phyloP scores from a whole-genome alignment of 2,888 invertebrate genomes.

The Dryococelus australis region DNA sequence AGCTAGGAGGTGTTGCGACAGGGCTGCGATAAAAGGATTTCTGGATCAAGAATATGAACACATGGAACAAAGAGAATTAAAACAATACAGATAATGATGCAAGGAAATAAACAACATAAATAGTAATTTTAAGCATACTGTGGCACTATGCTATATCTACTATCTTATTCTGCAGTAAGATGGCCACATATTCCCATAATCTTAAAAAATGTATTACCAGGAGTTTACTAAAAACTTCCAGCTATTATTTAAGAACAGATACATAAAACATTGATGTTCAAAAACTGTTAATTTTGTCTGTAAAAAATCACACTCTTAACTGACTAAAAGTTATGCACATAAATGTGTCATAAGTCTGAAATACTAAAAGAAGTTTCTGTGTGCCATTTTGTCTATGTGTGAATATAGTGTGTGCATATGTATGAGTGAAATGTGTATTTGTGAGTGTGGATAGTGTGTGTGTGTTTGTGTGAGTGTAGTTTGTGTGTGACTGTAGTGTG shows the following conservation, averaged over 20 bases:
- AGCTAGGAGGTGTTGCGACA: background rate
- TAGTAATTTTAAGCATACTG: background rate
- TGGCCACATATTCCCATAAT: background rate
- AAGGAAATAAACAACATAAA: background rate
- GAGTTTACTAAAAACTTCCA: background rate
- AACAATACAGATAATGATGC: background rate
- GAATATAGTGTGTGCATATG: too few species aligned
- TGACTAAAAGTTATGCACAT: background rate
- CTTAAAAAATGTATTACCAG: background rate
- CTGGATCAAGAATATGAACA: background rate
- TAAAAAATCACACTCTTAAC: background rate
- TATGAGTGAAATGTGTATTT: too few species aligned
- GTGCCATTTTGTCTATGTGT: too few species aligned
- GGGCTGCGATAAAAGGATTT: constrained; percentile 10
- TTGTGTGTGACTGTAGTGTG: too few species aligned
- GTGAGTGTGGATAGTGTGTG: too few species aligned
- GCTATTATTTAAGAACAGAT: background rate
- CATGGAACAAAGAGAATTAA: background rate
- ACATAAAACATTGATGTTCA: background rate
- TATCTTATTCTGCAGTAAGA: background rate
- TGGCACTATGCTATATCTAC: background rate
- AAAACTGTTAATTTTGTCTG: background rate
- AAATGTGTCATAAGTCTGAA: background rate
- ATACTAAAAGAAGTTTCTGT: too few species aligned
- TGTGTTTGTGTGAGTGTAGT: too few species aligned